phyloP scores from a whole-genome alignment of 2,888 invertebrate genomes.

The Anoplius nigerrimus region DNA sequence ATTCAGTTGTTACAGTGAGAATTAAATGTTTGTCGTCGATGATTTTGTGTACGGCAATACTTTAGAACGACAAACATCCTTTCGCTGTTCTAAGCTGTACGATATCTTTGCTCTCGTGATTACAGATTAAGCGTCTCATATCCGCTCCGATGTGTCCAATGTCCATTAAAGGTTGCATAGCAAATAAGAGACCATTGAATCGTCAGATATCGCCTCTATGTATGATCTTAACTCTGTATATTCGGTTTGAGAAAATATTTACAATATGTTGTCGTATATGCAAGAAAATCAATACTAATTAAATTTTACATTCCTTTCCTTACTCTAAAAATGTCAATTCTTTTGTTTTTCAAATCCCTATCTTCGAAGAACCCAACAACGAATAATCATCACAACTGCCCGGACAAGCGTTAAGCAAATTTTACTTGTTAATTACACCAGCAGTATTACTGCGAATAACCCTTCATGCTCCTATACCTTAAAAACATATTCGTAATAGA shows the following conservation, averaged over 20 bases:
- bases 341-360: no score
- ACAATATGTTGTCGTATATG: slow-evolving; percentile 41
- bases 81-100: slow-evolving; percentile 25
- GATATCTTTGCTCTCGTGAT: background rate
- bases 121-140: slow-evolving; percentile 9
- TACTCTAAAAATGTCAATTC: background rate
- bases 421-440: slow-evolving; percentile 15
- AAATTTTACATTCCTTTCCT: slow-evolving; percentile 48
- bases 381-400: slow-evolving; percentile 37
- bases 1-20: slow-evolving; percentile 50
- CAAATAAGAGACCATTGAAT: slow-evolving; percentile 32
- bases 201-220: slow-evolving; percentile 9
- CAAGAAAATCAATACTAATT: slow-evolving; percentile 43
- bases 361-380: slow-evolving; percentile 17
- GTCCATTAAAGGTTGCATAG: slow-evolving; percentile 38
- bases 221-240: slow-evolving; percentile 42
- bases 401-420: slow-evolving; percentile 25
- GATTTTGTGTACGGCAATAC: slow-evolving; percentile 39
- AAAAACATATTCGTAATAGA: background rate
- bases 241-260: slow-evolving; percentile 54
- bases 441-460: background rate
- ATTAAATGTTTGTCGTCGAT: slow-evolving; percentile 41
- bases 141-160: slow-evolving; percentile 27
- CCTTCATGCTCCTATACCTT: background rate
- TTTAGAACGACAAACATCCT: slow-evolving; percentile 35